Base-by-base conservation (phyloP, 2,888 invertebrate species). In the Brenthis daphne region DNA sequence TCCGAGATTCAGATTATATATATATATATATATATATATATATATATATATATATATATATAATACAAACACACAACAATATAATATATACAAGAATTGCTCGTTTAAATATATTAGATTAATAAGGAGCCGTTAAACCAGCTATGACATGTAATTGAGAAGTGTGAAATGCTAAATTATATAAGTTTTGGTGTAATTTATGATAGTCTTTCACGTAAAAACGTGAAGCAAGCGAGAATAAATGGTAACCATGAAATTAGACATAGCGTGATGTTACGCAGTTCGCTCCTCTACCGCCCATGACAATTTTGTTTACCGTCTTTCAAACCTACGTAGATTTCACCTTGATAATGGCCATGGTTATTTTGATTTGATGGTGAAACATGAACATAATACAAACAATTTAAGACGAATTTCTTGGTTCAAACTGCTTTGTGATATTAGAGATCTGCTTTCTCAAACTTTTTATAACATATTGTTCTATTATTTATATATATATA, bases 301-400 rank as follows among this genome's bases (percentile, higher is more conserved):
- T 66, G 60, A 60, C 66, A 66, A 3, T 66, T 66, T 58, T 66
- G 54, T 66, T 53, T 61, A 58, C 47, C 16, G 58, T 55, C 54
- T 54, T 60, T 60, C 47, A 29, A 33, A 60, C 3, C 48, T 37
- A 33, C 54, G 47, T 60, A 66, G 60, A 66, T 66, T 66, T 60
- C 66, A 60, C 66, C 66, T 55, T 55, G 60, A 47, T 60, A 60
- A 66, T 60, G 66, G 58, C 65, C 47, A 13, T 37, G 29, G 53
- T 20, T 37, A 57, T 58, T 58, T 57, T 53, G 24, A 66, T 66
- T 60, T 60, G 33, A 55, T 48, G 54, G 54, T 33, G 60, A 58
- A 65, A 51, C 57, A 24, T 60, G 51, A 29, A 33, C 54, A 60
- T 53, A 66, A 66, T 60, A 60, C 54, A 60, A 54, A 60, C 58